Conservation (phyloP, 2,888 invertebrate species). For the Siphlonurus alternatus region DNA sequence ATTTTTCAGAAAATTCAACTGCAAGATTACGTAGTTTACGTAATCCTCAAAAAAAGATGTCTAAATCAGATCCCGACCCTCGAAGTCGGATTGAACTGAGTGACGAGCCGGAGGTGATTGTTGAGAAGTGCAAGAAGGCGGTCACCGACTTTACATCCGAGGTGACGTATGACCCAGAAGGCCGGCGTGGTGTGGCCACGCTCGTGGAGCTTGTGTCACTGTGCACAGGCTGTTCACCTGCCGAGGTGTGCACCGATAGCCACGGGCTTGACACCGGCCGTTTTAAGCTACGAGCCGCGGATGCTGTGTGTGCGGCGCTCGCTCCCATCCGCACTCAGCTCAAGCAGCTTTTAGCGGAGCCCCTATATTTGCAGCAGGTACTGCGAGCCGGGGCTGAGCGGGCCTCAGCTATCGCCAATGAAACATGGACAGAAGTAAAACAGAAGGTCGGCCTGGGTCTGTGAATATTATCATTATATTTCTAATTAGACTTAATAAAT, state of each 20-base stretch:
- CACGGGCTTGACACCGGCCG: slow-evolving; percentile 52
- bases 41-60: slow-evolving; percentile 89
- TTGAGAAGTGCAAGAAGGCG: slow-evolving; percentile 65
- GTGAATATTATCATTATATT: neutral
- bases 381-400: slow-evolving; percentile 43
- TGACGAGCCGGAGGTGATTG: slow-evolving; percentile 52
- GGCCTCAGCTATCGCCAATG: slow-evolving; percentile 42
- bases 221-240: slow-evolving; percentile 43
- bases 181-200: slow-evolving; percentile 79
- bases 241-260: slow-evolving; percentile 50
- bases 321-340: slow-evolving; percentile 49
- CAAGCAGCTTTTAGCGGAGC: slow-evolving; percentile 36
- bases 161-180: slow-evolving; percentile 61
- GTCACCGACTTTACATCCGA: slow-evolving; percentile 76
- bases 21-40: slow-evolving; percentile 64
- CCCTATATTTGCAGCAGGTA: slow-evolving; percentile 41
- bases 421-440: slow-evolving; percentile 45
- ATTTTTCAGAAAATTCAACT: slow-evolving; percentile 32
- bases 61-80: slow-evolving; percentile 75
- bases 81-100: slow-evolving; percentile 63
- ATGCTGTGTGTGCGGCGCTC: slow-evolving; percentile 49
- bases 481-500: too few relatives aligned
- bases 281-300: slow-evolving; percentile 54
- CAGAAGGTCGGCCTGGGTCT: slow-evolving; percentile 34
- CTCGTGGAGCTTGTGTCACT: slow-evolving; percentile 69